Evolutionary conservation across 2,888 invertebrate genomes (phyloP), one percentile per base, ranked within the genome.

Genomic region (Eulithis prunata): DNA sequence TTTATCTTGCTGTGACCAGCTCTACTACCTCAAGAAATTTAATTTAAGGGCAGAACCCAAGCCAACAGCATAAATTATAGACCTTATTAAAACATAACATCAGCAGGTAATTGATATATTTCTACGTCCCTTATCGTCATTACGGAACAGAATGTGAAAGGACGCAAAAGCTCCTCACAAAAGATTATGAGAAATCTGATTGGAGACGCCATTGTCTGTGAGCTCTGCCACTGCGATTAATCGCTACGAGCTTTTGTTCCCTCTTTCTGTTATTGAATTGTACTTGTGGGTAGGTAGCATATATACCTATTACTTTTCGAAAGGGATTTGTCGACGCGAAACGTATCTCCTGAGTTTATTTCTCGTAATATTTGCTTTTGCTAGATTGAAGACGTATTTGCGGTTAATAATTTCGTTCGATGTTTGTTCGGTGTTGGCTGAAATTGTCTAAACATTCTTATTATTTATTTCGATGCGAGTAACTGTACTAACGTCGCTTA

Each of bases 211-310:
- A 38, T 60, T 52, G 49, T 49, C 13, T 32, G 36, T 43, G 51
- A 45, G 45, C 11, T 63, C 53, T 32, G 32, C 6, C 5, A 3
- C 6, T 32, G 4, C 56, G 54, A 60, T 67, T 67, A 63, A 68
- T 67, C 56, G 43, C 54, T 67, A 63, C 11, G 54, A 14, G 47
- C 45, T 60, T 58, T 57, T 63, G 47, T 63, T 59, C 47, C 14
- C 32, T 63, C 52, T 14, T 46, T 21, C 36, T 21, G 21, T 21
- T 47, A 14, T 47, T 47, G 47, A 47, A 47, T 47, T 8, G 21
- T 21, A 14, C 45, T 45, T 21, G 10, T 41, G 10, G 8, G 41
- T 41, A 41, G 5, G 38, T 38, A 7, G 2, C 38, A 10, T 41
- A 6, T 6, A 32, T 32, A 4, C 41, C 3, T 57, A 59, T 59